These are phyloP conservation scores for Microcebus murinus DNA, from an alignment of 2,113 vertebrate species.

Conservation along the genomic window DNA sequence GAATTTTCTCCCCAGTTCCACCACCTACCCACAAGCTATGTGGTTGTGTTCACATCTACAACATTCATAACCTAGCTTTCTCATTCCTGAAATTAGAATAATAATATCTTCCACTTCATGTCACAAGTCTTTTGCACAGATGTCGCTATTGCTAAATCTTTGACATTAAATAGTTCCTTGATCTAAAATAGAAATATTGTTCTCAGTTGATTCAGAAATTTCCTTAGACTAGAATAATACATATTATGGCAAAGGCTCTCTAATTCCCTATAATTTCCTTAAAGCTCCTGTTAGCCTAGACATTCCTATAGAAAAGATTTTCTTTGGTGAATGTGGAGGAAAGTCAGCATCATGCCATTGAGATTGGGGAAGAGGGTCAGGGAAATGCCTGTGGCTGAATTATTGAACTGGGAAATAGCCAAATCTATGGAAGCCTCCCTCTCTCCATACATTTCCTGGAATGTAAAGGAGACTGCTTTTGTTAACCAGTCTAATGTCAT, in stretches of 20 bases:
- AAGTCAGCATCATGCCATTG: not conserved
- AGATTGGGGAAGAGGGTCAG: not conserved
- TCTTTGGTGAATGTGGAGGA: not conserved
- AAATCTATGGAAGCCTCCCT: not conserved
- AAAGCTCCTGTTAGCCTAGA: not conserved
- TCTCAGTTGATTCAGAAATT: not conserved
- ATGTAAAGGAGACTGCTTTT: not conserved
- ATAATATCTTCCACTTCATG: not conserved
- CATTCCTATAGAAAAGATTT: not conserved
- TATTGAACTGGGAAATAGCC: not conserved
- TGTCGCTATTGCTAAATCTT: conserved; percentile 2
- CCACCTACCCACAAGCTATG: not conserved
- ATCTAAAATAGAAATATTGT: conserved; percentile 9
- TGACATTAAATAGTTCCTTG: not conserved
- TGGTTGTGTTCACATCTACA: not conserved
- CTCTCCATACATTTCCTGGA: not conserved
- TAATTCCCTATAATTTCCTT: not conserved
- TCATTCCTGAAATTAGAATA: conserved; percentile 4
- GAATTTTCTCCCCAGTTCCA: not conserved
- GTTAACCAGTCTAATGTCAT: not conserved
- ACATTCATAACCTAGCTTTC: not conserved
- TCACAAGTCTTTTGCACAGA: not conserved
- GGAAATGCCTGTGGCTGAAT: not conserved
- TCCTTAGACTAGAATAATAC: not conserved
- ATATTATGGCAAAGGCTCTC: not conserved